Conservation (phyloP, 2,797 vertebrate species). For the Pitangus sulphuratus region DNA sequence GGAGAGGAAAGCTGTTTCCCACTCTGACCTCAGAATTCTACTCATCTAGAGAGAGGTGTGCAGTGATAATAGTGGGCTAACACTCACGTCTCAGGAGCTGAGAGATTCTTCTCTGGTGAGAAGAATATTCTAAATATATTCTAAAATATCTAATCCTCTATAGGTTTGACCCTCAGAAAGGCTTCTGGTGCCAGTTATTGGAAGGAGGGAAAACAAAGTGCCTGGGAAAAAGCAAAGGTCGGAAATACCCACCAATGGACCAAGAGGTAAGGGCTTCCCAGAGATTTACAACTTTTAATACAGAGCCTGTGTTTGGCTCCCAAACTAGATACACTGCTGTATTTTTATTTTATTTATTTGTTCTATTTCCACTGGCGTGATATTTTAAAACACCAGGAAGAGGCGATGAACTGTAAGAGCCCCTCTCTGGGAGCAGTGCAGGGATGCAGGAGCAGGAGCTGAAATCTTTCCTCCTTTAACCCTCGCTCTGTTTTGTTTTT, state of each 20-base stretch:
- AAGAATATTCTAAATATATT: not conserved
- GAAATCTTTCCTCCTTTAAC: not conserved
- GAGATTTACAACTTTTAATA: not conserved
- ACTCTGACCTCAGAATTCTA: not conserved
- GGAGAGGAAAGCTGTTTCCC: not conserved
- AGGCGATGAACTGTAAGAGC: not conserved
- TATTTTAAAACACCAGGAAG: not conserved
- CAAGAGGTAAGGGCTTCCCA: slow-evolving; percentile 82
- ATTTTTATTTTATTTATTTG: not conserved
- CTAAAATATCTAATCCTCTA: not conserved
- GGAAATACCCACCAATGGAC: slow-evolving; percentile 94
- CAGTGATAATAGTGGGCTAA: not conserved
- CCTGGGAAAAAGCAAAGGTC: slow-evolving; percentile 94
- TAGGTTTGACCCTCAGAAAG: slow-evolving; percentile 97
- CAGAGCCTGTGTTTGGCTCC: not conserved
- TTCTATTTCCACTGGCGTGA: not conserved
- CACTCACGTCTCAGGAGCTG: not conserved
- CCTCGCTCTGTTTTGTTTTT: not conserved
- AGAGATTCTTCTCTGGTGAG: not conserved
- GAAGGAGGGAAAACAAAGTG: slow-evolving; percentile 97
- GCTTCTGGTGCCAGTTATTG: slow-evolving; percentile 96
- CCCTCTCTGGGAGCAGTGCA: not conserved
- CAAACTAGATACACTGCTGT: not conserved
- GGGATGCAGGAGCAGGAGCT: rapidly evolving
- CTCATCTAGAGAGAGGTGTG: not conserved